Evolutionary conservation across 2,797 vertebrate species (phyloP).

Genomic region (Spheniscus humboldti): DNA sequence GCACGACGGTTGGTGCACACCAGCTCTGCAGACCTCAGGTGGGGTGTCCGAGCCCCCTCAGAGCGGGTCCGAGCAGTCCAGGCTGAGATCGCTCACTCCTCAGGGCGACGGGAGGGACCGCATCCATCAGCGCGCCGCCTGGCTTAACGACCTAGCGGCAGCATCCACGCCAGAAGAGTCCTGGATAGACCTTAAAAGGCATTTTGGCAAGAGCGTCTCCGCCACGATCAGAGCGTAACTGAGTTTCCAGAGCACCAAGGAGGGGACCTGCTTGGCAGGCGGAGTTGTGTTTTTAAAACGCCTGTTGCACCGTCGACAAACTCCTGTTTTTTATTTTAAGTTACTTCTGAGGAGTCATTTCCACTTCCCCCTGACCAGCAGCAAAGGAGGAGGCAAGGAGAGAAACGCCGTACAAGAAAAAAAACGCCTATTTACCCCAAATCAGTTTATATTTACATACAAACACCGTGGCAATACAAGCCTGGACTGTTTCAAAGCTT

Average conservation of each 20-base stretch:
- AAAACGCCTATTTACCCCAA: rapidly evolving
- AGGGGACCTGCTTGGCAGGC: not conserved
- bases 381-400: not conserved
- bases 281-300: rapidly evolving
- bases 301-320: not conserved
- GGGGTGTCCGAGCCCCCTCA: not conserved
- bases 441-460: not conserved
- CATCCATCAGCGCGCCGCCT: not conserved
- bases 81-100: not conserved
- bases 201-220: not conserved
- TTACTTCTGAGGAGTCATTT: not conserved
- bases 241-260: not conserved
- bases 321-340: not conserved
- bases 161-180: rapidly evolving
- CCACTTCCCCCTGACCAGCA: not conserved
- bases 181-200: not conserved
- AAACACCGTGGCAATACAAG: rapidly evolving
- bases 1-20: rapidly evolving
- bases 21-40: not conserved
- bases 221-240: rapidly evolving
- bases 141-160: not conserved
- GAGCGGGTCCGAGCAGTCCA: rapidly evolving
- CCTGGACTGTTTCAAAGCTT: not conserved
- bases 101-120: rapidly evolving
- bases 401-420: not conserved